A percentile compares a stretch with the other conserved stretches of the same genome.
Evolutionary conservation across 2,113 vertebrate species (phyloP).

Genomic region (Nerophis lumbriciformis): DNA sequence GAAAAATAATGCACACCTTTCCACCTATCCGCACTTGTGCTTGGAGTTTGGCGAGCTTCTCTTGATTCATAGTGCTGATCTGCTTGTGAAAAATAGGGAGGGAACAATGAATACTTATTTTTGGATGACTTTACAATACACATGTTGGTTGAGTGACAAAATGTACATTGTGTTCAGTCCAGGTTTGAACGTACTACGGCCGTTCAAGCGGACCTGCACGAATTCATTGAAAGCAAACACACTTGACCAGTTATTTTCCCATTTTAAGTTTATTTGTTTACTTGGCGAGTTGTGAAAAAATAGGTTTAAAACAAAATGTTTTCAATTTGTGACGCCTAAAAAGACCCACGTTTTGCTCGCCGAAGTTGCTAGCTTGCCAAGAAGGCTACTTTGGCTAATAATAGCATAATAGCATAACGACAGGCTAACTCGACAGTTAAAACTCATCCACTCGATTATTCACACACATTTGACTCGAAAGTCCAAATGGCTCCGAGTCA

Average conservation of each 20-base stretch:
- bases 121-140: too few species aligned
- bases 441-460: neutral
- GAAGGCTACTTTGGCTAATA: slow-evolving; percentile 33
- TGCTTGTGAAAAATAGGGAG: slow-evolving; percentile 15
- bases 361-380: too few species aligned
- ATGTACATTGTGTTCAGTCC: neutral
- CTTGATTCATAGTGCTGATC: slow-evolving; percentile 89
- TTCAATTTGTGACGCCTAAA: neutral
- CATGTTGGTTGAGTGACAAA: neutral
- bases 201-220: neutral
- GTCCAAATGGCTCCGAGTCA: too few species aligned
- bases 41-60: slow-evolving; percentile 97
- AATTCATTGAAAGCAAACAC: too few species aligned
- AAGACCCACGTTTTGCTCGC: neutral
- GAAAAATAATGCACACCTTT: slow-evolving; percentile 74
- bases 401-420: slow-evolving; percentile 43
- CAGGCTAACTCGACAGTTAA: neutral
- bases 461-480: too few species aligned
- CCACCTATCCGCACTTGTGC: slow-evolving; percentile 99
- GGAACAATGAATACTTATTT: neutral
- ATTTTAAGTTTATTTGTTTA: too few species aligned
- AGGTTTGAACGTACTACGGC: neutral
- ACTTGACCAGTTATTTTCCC: neutral
- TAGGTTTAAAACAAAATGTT: too few species aligned
- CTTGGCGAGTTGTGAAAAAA: neutral